Evolutionary conservation across 23 tunicate genomes (phyloP).

Genomic region (Halocynthia aurantium): DNA sequence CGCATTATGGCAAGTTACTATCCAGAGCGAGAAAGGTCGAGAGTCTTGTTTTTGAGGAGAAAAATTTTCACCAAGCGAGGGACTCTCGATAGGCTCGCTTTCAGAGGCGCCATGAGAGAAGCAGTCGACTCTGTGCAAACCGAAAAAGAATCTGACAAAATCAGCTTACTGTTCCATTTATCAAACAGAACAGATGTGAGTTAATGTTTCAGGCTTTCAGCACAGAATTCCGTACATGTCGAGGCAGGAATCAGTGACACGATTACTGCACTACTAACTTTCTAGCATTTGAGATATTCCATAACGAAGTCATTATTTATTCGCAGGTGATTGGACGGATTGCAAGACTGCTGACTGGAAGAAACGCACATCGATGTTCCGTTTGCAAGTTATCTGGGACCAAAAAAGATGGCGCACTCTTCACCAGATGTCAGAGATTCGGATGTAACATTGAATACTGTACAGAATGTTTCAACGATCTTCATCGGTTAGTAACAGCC

Average conservation of each 20-base stretch:
- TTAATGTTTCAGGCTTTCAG: background rate
- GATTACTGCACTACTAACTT: background rate
- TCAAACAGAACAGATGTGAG: slow-evolving; percentile 59
- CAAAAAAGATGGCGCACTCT: slow-evolving; percentile 22
- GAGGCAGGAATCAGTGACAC: too few relatives aligned
- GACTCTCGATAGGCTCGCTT: slow-evolving; percentile 11
- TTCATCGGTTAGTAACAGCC: slow-evolving; percentile 48
- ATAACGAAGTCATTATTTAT: too few relatives aligned
- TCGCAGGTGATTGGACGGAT: slow-evolving; percentile 43
- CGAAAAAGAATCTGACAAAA: slow-evolving; percentile 18
- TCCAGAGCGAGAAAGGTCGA: slow-evolving; percentile 62
- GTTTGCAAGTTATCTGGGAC: slow-evolving; percentile 68
- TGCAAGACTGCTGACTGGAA: slow-evolving; percentile 37
- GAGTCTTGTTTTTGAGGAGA: slow-evolving; percentile 53
- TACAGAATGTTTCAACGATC: slow-evolving; percentile 64
- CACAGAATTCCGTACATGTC: too few relatives aligned
- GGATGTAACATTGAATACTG: slow-evolving; percentile 73
- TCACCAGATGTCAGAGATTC: slow-evolving; percentile 36
- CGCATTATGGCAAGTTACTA: slow-evolving; percentile 57
- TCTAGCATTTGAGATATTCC: background rate
- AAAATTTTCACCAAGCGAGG: slow-evolving; percentile 61
- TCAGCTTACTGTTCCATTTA: slow-evolving; percentile 20
- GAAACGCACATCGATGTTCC: slow-evolving; percentile 36
- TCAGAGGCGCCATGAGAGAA: slow-evolving; percentile 11
- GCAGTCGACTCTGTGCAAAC: slow-evolving; percentile 2